Evolutionary conservation across 2,797 vertebrate species (phyloP), one percentile per base, ranked within the genome.

Genomic region (Cuniculus paca): DNA sequence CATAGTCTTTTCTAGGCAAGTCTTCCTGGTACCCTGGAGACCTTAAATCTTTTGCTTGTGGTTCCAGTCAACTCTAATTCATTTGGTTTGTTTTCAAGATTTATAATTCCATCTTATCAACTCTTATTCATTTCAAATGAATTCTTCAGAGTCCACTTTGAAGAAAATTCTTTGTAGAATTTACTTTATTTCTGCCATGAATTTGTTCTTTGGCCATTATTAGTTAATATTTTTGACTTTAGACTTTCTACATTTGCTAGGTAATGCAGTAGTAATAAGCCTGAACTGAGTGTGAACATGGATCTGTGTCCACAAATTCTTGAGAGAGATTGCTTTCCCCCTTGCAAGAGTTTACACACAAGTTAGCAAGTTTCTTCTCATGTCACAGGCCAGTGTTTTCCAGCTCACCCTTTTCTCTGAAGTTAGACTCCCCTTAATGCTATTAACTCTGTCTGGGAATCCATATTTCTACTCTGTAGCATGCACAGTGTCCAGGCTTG

Each of bases 301-400:
- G 72, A 80, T 12, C 3, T 39, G 20, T 82, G 50, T 60, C 61
- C 91, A 85, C 65, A 91, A 72, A 79, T 94, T 95, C 56, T 92
- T 42, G 50, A 63, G n/a, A 50, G 28, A 79, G 16, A 36, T 42
- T 45, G 50, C 60, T 85, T 81, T 90, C 16, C 60, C 86, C 26
- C 72, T 63, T 22, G 28, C 10, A n/a, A 80, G 74, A 92, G 22
- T 36, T 95, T 88, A 81, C 20, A 48, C 36, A 36, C 58, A 60
- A 31, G 83, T 95, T 84, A 92, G 48, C 48, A 92, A 68, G 22
- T 68, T 81, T 72, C 72, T 90, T 16, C 58, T 70, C 36, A 95
- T 54, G 17, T 56, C 28, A 83, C 17, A 68, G 36, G 22, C 12
- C 63, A 45, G 13, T 56, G 48, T 77, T 88, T 92, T 75, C 39